Conservation (phyloP, 2,888 invertebrate species). For the Automeris io region DNA sequence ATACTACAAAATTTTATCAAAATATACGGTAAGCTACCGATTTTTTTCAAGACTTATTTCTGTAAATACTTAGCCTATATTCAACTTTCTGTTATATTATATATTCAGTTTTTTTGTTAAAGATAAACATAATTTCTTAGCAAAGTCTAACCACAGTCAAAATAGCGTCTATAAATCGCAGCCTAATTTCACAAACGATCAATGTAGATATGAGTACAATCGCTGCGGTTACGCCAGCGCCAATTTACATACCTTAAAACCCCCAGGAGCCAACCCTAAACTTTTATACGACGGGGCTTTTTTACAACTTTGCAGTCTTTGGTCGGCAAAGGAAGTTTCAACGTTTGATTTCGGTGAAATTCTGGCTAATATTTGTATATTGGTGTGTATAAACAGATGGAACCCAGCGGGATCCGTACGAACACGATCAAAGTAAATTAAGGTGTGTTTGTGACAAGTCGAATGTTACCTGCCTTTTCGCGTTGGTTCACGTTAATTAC, state of each 20-base stretch:
- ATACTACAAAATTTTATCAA: no score
- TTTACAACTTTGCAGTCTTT: not conserved
- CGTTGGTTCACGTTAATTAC: constrained; percentile 4
- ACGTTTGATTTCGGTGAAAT: not conserved
- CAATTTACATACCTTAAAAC: not conserved
- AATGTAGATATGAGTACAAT: no score
- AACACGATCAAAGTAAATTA: constrained; percentile 21
- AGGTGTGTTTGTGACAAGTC: constrained; percentile 6
- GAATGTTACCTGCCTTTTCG: not conserved
- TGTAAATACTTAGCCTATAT: no score
- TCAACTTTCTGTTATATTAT: no score
- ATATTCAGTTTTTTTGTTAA: no score
- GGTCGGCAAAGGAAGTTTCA: not conserved
- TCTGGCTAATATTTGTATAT: not conserved
- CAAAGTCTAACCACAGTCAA: no score
- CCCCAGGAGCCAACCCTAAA: not conserved
- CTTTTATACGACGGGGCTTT: not conserved
- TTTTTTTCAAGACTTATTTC: no score
- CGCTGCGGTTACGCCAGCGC: not conserved
- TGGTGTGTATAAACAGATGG: not conserved
- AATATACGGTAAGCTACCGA: no score
- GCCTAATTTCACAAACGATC: no score
- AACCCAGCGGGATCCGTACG: constrained; percentile 13
- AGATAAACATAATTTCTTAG: no score
- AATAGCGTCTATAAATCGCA: no score